Conservation (phyloP, 2,113 vertebrate species). For the Bufo bufo region DNA sequence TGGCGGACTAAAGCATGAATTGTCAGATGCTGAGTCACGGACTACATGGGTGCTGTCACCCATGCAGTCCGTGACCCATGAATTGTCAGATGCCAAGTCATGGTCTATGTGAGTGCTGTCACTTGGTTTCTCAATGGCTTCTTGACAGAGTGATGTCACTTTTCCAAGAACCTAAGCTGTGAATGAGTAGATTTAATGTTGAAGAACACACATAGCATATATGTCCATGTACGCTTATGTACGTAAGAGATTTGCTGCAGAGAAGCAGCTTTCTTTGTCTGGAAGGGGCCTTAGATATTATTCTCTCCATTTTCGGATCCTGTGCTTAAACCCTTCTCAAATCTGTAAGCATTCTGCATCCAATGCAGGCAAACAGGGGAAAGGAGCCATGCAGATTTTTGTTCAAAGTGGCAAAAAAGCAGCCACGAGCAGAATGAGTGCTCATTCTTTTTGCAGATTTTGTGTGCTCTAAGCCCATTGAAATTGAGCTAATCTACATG, state of each 20-base stretch:
- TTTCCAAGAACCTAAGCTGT: background rate
- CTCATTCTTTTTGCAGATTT: no score
- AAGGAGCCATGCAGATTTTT: no score
- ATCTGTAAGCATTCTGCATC: no score
- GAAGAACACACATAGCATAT: background rate
- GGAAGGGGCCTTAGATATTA: no score
- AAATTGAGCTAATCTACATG: no score
- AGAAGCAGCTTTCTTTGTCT: no score
- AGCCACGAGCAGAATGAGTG: no score
- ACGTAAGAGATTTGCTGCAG: background rate
- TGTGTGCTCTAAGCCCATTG: no score
- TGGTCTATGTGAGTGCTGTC: background rate
- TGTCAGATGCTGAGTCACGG: constrained; percentile 7
- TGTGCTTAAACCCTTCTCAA: no score
- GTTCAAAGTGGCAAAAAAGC: no score
- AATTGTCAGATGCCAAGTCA: constrained; percentile 9
- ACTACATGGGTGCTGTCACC: background rate
- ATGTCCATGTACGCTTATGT: background rate
- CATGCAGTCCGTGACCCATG: background rate
- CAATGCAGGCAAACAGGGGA: no score
- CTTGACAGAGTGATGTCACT: background rate
- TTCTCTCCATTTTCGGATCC: no score
- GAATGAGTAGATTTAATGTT: background rate
- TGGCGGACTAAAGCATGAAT: background rate
- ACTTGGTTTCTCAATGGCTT: background rate